Evolutionary conservation across 2,113 vertebrate genomes (phyloP), one percentile per base, ranked within the genome.

Genomic region (Nettapus auritus): DNA sequence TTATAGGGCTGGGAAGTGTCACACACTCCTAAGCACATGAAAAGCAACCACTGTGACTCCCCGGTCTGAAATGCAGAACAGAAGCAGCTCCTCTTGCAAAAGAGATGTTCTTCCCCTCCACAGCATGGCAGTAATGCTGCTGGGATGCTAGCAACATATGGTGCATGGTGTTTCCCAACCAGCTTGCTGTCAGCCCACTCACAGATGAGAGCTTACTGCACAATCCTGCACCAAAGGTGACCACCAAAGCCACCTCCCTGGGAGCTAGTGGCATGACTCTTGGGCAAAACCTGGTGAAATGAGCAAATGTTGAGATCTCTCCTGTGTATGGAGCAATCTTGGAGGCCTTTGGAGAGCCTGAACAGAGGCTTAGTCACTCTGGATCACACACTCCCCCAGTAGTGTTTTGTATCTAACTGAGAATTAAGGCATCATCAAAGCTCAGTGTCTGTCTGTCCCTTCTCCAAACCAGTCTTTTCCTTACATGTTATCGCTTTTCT

Each of bases 241-340:
- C 62, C 67, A 29, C 16, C 4, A 1, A 1, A 46, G 20, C 23
- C 50, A 34, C 17, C 15, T 63, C 5, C 7, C 20, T 29, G 19
- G 52, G 57, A 67, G 5, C 22, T 16, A 13, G 18, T 2, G 1
- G 12, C 1, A 0, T 5, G 48, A 1, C 1, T 23, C 73, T 50
- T 21, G 38, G 46, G 7, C 16, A 31, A 75, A 85, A 63, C 4
- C 19, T 36, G 26, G 7, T 11, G 5, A 34, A 57, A 31, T 7
- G 7, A 74, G 44, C 11, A 31, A 64, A 33, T 20, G 5, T 8
- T 46, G 66, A 56, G 36, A 67, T 44, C 69, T 1, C 2, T 4
- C 6, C 28, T 28, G 6, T 12, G 25, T 80, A 23, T 42, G 34
- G 55, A 71, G 29, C 19, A 25, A 22, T 10, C 8, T 17, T 29